phyloP scores from a whole-genome alignment of 2,888 invertebrate species.

The Agrotis segetum region DNA sequence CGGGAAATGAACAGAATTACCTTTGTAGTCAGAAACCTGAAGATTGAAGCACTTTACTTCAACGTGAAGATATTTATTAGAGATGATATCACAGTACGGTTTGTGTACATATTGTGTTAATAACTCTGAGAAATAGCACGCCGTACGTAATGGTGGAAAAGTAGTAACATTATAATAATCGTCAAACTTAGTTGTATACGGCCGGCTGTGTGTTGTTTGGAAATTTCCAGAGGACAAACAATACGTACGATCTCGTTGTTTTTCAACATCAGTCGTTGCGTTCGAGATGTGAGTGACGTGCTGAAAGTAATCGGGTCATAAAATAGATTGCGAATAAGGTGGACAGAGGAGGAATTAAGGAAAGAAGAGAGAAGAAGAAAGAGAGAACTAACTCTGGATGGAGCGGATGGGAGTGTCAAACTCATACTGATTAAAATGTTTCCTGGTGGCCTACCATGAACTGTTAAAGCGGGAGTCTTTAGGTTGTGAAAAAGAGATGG shows the following conservation, averaged over 20 bases:
- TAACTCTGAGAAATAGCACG: conserved; percentile 29
- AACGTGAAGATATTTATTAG: conserved; percentile 44
- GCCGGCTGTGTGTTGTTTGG: conserved; percentile 75
- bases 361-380: background rate
- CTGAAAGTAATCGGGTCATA: conserved; percentile 62
- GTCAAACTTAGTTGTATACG: conserved; percentile 53
- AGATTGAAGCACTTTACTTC: conserved; percentile 40
- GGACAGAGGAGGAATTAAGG: conserved; percentile 11
- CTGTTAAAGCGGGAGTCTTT: no score
- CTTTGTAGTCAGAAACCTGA: conserved; percentile 46
- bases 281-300: conserved; percentile 57
- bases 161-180: conserved; percentile 51
- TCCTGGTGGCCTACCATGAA: no score
- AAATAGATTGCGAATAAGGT: conserved; percentile 46
- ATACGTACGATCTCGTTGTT: conserved; percentile 72
- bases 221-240: conserved; percentile 84
- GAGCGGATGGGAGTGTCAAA: no score
- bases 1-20: conserved; percentile 54
- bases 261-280: conserved; percentile 72
- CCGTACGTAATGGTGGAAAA: conserved; percentile 35
- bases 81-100: conserved; percentile 29
- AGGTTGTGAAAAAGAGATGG: no score
- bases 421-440: no score
- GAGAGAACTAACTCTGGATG: no score
- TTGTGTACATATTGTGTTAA: conserved; percentile 40